Evolutionary conservation across 2,797 vertebrate species (phyloP).

Genomic region (Scomberomorus guttatus): DNA sequence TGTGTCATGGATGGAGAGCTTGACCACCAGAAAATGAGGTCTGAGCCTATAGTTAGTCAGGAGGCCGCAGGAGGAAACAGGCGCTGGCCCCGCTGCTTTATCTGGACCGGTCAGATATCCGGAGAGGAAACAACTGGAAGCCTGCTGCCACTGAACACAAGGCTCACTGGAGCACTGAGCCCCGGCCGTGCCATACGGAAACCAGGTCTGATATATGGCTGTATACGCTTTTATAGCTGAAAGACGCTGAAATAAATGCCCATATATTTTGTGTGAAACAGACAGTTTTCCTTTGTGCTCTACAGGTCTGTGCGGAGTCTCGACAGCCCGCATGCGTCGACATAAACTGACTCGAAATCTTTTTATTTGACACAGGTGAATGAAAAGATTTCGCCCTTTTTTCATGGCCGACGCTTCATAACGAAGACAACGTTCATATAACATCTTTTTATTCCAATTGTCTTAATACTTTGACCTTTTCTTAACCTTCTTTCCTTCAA

Average conservation of each 20-base stretch:
- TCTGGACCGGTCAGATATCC: constrained; percentile 96
- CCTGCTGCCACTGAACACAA: constrained; percentile 78
- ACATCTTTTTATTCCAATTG: too few species aligned
- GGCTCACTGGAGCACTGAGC: constrained; percentile 51
- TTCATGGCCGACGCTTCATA: not conserved
- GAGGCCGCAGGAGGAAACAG: constrained; percentile 89
- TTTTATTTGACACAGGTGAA: not conserved
- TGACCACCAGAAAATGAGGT: constrained; percentile 63
- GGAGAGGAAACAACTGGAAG: constrained; percentile 95
- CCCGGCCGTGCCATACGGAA: constrained; percentile 56
- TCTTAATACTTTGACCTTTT: too few species aligned
- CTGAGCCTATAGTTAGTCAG: constrained; percentile 42
- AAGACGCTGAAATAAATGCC: constrained; percentile 4
- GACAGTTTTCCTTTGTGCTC: constrained; percentile 19
- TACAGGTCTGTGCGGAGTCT: not conserved
- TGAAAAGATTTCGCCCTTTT: not conserved
- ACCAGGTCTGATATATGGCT: constrained; percentile 63
- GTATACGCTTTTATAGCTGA: constrained; percentile 14
- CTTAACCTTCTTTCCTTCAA: too few species aligned
- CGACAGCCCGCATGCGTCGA: not conserved
- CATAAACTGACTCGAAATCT: not conserved
- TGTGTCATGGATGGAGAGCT: constrained; percentile 47
- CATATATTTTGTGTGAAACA: constrained; percentile 28
- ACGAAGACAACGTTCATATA: too few species aligned
- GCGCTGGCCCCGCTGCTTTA: constrained; percentile 91